Evolutionary conservation across 1,140 invertebrate species (phyloP).

Genomic region (Eumaeus atala): DNA sequence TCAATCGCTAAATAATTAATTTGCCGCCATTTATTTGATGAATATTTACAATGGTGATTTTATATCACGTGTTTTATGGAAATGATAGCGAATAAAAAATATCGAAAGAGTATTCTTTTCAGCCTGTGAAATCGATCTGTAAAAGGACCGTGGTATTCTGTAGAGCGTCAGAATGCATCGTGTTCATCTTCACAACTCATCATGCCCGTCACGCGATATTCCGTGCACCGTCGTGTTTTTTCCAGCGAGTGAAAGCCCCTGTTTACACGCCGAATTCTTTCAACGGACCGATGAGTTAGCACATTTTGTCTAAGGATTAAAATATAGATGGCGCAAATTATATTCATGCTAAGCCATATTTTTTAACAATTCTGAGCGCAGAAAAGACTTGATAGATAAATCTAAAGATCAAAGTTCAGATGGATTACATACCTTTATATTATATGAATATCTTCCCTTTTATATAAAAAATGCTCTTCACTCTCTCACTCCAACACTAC

Average conservation of each 20-base stretch:
- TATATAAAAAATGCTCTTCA: no score
- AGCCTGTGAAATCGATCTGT: conserved; percentile 3
- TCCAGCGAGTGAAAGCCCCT: conserved; percentile 61
- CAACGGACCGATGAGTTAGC: conserved; percentile 52
- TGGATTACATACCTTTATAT: no score
- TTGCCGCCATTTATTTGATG: no score
- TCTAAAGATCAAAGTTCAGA: no score
- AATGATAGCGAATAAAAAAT: conserved; percentile 9
- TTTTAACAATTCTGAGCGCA: no score
- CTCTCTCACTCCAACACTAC: no score
- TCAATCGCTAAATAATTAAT: no score
- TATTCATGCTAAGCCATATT: no score
- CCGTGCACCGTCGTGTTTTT: conserved; percentile 50
- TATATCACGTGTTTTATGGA: not conserved
- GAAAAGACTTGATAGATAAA: no score
- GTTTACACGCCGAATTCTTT: conserved; percentile 64
- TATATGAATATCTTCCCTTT: no score
- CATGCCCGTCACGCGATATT: conserved; percentile 54
- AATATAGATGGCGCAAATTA: no score
- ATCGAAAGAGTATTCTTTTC: not conserved
- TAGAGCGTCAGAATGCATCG: not conserved
- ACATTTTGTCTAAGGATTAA: conserved; percentile 42
- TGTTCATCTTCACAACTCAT: conserved; percentile 25
- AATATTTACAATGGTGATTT: no score
- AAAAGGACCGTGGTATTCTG: not conserved